A percentile compares a stretch with the other conserved stretches of the same genome.
phyloP scores from a whole-genome alignment of 2,888 invertebrate species.

The Aricia artaxerxes region DNA sequence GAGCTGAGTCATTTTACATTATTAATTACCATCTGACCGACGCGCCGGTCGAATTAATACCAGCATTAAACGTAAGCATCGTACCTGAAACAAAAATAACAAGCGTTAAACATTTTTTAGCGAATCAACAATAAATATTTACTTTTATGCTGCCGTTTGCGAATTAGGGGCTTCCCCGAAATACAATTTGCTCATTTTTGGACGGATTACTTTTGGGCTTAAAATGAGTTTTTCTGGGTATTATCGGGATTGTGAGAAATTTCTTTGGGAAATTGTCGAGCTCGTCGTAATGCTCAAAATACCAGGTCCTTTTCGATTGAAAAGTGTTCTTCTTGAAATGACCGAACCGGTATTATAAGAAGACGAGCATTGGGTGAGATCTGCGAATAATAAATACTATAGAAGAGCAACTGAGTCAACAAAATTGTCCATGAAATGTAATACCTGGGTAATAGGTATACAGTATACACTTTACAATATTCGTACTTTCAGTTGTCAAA shows the following conservation, averaged over 20 bases:
- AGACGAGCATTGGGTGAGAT: not conserved
- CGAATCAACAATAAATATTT: slow-evolving; percentile 13
- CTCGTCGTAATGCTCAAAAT: not conserved
- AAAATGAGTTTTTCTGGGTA: slow-evolving; percentile 18
- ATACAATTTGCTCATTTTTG: slow-evolving; percentile 17
- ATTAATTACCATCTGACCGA: slow-evolving; percentile 16
- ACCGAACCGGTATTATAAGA: not conserved
- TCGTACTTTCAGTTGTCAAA: no score
- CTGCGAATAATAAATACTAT: not conserved
- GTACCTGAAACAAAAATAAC: slow-evolving; percentile 17
- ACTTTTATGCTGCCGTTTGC: slow-evolving; percentile 10
- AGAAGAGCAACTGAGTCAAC: no score
- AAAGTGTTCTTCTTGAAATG: not conserved
- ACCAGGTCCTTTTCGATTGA: not conserved
- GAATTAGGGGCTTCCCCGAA: slow-evolving; percentile 13
- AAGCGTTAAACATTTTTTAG: not conserved
- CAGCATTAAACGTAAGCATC: not conserved
- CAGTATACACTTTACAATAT: no score
- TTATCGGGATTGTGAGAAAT: slow-evolving; percentile 1
- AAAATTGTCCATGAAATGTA: no score
- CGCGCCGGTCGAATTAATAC: not conserved
- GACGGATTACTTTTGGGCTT: slow-evolving; percentile 8
- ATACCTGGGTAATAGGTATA: no score
- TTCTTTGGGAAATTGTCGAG: slow-evolving; percentile 5
- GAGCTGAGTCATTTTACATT: slow-evolving; percentile 21